These are phyloP conservation scores for Nesometra sesokonis DNA, from an alignment of 35 echinoderm and acorn worm species.

Conservation along the genomic window DNA sequence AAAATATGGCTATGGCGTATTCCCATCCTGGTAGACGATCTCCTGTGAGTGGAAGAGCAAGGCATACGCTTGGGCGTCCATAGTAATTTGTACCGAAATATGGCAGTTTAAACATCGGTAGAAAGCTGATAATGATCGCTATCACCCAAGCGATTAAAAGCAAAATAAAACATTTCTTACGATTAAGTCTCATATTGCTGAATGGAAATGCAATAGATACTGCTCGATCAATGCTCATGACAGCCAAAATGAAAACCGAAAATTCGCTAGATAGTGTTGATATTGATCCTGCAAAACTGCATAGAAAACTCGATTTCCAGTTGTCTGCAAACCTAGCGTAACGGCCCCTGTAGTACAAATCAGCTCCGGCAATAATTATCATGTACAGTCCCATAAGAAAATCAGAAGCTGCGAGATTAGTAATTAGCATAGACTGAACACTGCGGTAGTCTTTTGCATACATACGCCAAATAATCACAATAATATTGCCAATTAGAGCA, in stretches of 20 bases:
- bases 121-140: constrained; percentile 55
- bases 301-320: constrained; percentile 31
- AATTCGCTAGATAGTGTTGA: constrained; percentile 39
- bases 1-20: too few relatives aligned
- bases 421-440: constrained; percentile 32
- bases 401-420: constrained; percentile 41
- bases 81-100: not conserved
- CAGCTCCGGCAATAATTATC: constrained; percentile 50
- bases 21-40: too few relatives aligned
- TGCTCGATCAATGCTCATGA: constrained; percentile 37
- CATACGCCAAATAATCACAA: constrained; percentile 6
- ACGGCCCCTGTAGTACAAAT: constrained; percentile 25
- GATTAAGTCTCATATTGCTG: constrained; percentile 42
- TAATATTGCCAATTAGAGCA: constrained; percentile 21
- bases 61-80: too few relatives aligned
- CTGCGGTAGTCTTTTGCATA: not conserved
- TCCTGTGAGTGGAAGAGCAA: too few relatives aligned
- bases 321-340: constrained; percentile 19
- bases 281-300: constrained; percentile 32
- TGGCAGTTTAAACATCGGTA: constrained; percentile 29
- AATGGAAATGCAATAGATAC: constrained; percentile 29
- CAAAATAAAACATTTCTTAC: constrained; percentile 51
- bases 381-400: constrained; percentile 55
- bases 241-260: constrained; percentile 45
- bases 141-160: constrained; percentile 48